These are phyloP conservation scores for Symphodus melops DNA, from an alignment of 2,113 vertebrate genomes.

Conservation along the genomic window DNA sequence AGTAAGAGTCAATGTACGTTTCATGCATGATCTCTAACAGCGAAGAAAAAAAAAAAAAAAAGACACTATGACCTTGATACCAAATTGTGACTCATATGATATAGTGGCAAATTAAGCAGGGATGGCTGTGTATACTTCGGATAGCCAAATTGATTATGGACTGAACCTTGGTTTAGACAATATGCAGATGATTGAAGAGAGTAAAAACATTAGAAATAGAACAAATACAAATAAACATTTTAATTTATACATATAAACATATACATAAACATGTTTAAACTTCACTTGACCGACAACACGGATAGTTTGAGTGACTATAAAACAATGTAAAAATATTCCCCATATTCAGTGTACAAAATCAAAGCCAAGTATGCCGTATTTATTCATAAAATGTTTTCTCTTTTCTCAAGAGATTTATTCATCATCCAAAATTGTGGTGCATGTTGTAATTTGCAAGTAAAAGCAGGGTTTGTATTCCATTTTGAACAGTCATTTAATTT, in stretches of 20 bases:
- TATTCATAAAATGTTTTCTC: conserved; percentile 12
- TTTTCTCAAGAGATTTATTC: conserved; percentile 7
- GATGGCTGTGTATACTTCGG: neutral
- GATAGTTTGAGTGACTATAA: neutral
- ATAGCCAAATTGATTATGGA: neutral
- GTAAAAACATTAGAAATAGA: neutral
- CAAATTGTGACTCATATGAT: conserved; percentile 31
- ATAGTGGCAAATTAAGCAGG: conserved; percentile 13
- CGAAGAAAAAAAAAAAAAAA: neutral
- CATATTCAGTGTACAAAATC: conserved; percentile 1
- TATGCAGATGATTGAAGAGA: conserved; percentile 15
- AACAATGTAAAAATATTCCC: conserved; percentile 11
- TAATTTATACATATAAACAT: too few relatives aligned
- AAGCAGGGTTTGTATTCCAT: conserved; percentile 13
- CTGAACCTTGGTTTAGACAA: conserved; percentile 1
- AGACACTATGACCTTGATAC: conserved; percentile 42
- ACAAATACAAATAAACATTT: neutral
- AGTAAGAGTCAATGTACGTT: conserved; percentile 1
- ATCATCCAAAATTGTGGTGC: neutral
- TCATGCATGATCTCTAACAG: neutral
- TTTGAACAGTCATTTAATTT: conserved; percentile 21
- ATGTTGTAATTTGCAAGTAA: conserved; percentile 22
- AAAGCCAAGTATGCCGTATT: conserved; percentile 17
- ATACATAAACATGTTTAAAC: too few relatives aligned
- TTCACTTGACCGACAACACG: neutral